Evolutionary conservation across 2,888 invertebrate species (phyloP).

Genomic region (Gortyna flavago): DNA sequence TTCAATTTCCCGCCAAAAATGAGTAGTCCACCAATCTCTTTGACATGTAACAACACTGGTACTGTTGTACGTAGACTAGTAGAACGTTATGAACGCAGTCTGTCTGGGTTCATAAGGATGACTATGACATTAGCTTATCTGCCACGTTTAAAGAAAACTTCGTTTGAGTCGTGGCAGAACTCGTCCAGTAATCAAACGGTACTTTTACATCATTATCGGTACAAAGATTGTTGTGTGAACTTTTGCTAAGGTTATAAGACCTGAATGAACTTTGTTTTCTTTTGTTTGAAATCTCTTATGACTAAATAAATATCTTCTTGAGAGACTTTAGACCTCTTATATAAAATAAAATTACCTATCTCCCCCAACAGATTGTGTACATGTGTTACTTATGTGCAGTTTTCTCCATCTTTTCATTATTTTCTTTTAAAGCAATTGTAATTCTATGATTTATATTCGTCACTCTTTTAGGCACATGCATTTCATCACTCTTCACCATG

Average conservation of each 20-base stretch:
- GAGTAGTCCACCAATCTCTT: neutral
- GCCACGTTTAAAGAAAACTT: conserved; percentile 24
- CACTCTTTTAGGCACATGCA: neutral
- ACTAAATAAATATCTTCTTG: neutral
- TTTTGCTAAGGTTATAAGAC: neutral
- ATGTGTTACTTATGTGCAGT: neutral
- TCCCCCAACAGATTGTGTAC: neutral
- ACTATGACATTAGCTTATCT: conserved; percentile 16
- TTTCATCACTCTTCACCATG: neutral
- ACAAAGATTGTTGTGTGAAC: conserved; percentile 15
- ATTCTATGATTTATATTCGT: neutral
- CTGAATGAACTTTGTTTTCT: neutral
- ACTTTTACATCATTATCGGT: conserved; percentile 29
- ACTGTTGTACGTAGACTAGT: neutral
- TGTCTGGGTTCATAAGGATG: neutral
- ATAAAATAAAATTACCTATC: neutral
- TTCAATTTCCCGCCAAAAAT: conserved; percentile 15
- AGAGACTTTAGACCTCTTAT: neutral
- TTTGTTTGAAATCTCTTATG: neutral
- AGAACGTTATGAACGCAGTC: neutral
- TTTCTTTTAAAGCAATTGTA: neutral
- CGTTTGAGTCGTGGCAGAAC: neutral
- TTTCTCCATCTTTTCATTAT: neutral
- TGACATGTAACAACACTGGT: neutral
- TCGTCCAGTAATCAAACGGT: conserved; percentile 7